A percentile compares a stretch with the other conserved stretches of the same genome.
phyloP scores from a whole-genome alignment of 2,797 vertebrate genomes.

The Poeciliopsis presidionis region DNA sequence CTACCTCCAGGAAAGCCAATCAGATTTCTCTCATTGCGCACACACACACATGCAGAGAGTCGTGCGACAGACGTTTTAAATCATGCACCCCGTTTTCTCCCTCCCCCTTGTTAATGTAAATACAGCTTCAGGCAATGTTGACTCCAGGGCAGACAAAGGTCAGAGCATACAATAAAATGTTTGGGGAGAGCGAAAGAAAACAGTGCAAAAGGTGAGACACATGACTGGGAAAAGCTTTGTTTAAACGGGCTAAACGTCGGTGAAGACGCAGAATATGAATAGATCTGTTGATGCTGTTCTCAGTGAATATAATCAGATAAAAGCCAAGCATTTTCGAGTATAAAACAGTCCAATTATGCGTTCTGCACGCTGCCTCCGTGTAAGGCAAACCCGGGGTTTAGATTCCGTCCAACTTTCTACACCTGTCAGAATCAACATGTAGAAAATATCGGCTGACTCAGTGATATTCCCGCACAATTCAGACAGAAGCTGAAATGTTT shows the following conservation, averaged over 20 bases:
- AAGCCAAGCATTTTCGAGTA: neutral
- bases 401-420: slow-evolving; percentile 16
- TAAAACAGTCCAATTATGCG: neutral
- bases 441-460: slow-evolving; percentile 6
- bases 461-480: neutral
- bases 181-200: slow-evolving; percentile 51
- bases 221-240: slow-evolving; percentile 28
- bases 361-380: neutral
- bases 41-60: neutral
- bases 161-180: slow-evolving; percentile 51
- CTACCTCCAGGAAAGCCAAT: slow-evolving; percentile 70
- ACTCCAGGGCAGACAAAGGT: slow-evolving; percentile 62
- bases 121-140: slow-evolving; percentile 55
- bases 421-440: slow-evolving; percentile 36
- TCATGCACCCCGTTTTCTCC: slow-evolving; percentile 25
- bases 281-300: slow-evolving; percentile 14
- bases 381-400: slow-evolving; percentile 15
- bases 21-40: slow-evolving; percentile 61
- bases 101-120: slow-evolving; percentile 66
- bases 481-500: neutral
- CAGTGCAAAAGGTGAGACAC: slow-evolving; percentile 24
- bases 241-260: slow-evolving; percentile 41
- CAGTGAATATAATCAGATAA: slow-evolving; percentile 2
- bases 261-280: slow-evolving; percentile 34
- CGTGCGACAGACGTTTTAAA: slow-evolving; percentile 32